These are phyloP conservation scores for Netelia fuscicornis DNA, from an alignment of 2,888 invertebrate species.

Conservation along the genomic window DNA sequence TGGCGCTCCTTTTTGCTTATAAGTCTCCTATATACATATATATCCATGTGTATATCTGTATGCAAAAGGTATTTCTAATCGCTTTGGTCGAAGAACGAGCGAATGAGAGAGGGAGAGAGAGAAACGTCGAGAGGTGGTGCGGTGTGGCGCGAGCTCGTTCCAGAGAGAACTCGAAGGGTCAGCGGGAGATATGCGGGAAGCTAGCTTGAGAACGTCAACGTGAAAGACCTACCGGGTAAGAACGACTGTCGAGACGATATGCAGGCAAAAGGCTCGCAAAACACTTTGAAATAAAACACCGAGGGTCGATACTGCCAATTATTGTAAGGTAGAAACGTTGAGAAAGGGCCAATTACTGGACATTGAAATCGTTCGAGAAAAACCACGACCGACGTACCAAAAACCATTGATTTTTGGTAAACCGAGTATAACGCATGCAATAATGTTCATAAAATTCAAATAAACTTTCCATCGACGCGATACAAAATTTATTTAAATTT, in stretches of 20 bases:
- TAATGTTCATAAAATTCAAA: not conserved
- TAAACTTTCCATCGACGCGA: not conserved
- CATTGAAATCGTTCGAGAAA: not conserved
- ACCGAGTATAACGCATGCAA: not conserved
- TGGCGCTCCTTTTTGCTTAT: slow-evolving; percentile 42
- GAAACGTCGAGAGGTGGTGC: slow-evolving; percentile 33
- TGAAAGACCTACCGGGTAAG: slow-evolving; percentile 31
- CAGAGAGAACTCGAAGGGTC: slow-evolving; percentile 48
- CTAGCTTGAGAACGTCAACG: slow-evolving; percentile 45
- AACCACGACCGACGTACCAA: no score
- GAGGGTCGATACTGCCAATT: not conserved
- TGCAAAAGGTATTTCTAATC: slow-evolving; percentile 65
- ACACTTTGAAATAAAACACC: not conserved
- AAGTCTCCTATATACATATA: slow-evolving; percentile 3
- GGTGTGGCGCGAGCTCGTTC: slow-evolving; percentile 35
- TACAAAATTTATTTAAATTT: not conserved
- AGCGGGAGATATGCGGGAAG: slow-evolving; percentile 46
- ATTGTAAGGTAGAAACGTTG: slow-evolving; percentile 6
- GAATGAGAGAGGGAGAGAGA: slow-evolving; percentile 66
- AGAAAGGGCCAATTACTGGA: not conserved
- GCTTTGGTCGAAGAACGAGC: slow-evolving; percentile 48
- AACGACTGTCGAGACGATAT: slow-evolving; percentile 2
- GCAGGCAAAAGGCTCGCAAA: slow-evolving; percentile 9
- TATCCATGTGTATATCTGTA: not conserved
- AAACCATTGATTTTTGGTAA: not conserved